Base-by-base conservation (phyloP, 2,113 vertebrate species). In the Chamaetylas fuelleborni region DNA sequence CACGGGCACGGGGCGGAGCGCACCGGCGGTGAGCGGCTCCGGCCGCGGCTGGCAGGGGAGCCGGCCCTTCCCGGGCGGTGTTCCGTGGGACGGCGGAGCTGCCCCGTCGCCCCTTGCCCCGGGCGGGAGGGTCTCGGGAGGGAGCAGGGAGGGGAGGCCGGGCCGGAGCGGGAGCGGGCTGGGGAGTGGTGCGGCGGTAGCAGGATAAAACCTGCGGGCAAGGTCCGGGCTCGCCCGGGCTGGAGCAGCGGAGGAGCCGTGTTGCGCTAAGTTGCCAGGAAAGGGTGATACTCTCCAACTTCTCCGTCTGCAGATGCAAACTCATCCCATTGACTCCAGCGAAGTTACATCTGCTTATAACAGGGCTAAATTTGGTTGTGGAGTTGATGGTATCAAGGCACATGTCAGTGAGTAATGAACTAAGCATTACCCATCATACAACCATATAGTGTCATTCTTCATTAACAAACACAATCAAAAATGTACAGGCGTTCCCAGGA, bases 301-400 rank as follows among this genome's bases (percentile, higher is more conserved):
- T 88, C 87, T 96, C 93, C 94, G 65, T 88, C 92, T 93, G 95
- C 95, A 92, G 94, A 93, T 93, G 90, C 90, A 86, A 54, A 86
- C 86, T 88, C 92, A 96, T 82, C 90, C 60, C 79, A 40, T 71
- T 84, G 92, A 93, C 57, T 84, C 66, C 87, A 88, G 93, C 76
- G 94, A 82, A 96, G 92, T 86, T 86, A 72, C 90, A 84, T 85
- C 80, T 92, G 85, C 88, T 92, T 95, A 19, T 70, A 90, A 50
- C 93, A 93, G 90, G 95, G 96, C 95, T 97, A 97, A 97, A 97
- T 93, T 96, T 87, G 88, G 82, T 86, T 85, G 93, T 93, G 88
- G 91, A 90, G 88, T 93, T 94, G 95, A 86, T 93, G 93, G 94
- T 93, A 74, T 90, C 84, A 12, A 90, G 88, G 92, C 84, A 92